These are phyloP conservation scores for Caenorhabditis zanzibari DNA, from an alignment of 2,888 invertebrate species.

Conservation along the genomic window DNA sequence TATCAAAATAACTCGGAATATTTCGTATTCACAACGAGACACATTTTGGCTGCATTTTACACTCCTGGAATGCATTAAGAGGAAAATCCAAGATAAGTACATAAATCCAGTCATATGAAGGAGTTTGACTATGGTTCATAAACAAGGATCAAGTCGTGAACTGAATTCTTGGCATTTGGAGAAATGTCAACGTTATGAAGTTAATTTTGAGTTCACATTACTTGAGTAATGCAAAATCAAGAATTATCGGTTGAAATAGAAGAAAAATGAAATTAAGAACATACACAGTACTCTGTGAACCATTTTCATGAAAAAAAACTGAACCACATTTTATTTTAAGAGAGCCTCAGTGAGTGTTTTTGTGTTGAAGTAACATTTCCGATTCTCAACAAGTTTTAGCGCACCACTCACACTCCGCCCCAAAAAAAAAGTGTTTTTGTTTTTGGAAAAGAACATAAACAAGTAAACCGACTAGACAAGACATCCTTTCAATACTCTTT, in stretches of 20 bases:
- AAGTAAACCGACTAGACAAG: constrained; percentile 15
- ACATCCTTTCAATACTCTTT: background rate
- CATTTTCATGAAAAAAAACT: background rate
- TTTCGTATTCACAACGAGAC: too few relatives aligned
- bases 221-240: too few relatives aligned
- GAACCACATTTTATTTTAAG: background rate
- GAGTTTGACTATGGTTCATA: background rate
- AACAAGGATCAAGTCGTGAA: background rate
- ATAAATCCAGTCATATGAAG: constrained; percentile 3
- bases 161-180: too few relatives aligned
- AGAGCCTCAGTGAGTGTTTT: constrained; percentile 37
- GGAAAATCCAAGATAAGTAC: constrained; percentile 7
- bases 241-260: too few relatives aligned
- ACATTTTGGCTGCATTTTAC: background rate
- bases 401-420: constrained; percentile 1
- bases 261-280: too few relatives aligned
- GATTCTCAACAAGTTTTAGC: constrained; percentile 48
- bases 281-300: background rate
- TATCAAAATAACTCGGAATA: too few relatives aligned
- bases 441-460: constrained; percentile 25
- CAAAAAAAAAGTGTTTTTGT: constrained; percentile 34
- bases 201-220: too few relatives aligned
- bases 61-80: background rate
- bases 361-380: constrained; percentile 20
- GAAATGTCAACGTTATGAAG: too few relatives aligned